Base-by-base conservation (phyloP, 35 echinoderm and acorn worm species). In the Lytechinus variegatus region DNA sequence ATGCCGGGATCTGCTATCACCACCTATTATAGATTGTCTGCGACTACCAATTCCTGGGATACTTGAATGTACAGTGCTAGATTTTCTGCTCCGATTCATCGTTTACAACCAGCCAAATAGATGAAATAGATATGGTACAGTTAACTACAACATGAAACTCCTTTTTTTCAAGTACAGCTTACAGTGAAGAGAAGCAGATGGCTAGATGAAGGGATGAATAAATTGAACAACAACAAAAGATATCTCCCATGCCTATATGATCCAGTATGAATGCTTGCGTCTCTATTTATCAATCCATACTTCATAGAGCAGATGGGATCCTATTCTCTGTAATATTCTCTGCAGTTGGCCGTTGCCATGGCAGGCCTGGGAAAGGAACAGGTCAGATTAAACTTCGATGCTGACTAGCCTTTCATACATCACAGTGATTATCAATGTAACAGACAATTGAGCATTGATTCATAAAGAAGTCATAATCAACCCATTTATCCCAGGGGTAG, bases 341-440 rank as follows among this genome's bases (percentile, higher is more conserved):
- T 79, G 66, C 66, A 79, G 66, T 79, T 79, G 66, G 66, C 66
- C 66, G 66, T 79, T 79, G 66, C 66, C 66, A 79, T 79, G 66
- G 66, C 66, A 79, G 66, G 33, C 33, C 33, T 44, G 33, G 14
- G 66, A 19, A 79, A 6, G 66, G 19, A 27, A 4, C 66, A 16
- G 66, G 66, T 79, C 66, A 79, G 66, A 79, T 79, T 60, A 24
- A 58, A 79, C 66, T 79, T 79, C 2, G 24, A 19, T 71, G 61
- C 61, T 19, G 61, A 79, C 16, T n/a, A 24, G 66, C n/a, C 16
- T 79, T n/a, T 79, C 66, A 79, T 79, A 79, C 66, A 79, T 79
- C 66, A 79, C 16, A 79, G n/a, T 24, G 1, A 79, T 79, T 79
- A 19, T 79, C 8, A 8, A 79, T 79, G 66, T 24, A 3, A 79